Evolutionary conservation across 2,888 invertebrate genomes (phyloP).

Genomic region (Meiosimyza platycephala): DNA sequence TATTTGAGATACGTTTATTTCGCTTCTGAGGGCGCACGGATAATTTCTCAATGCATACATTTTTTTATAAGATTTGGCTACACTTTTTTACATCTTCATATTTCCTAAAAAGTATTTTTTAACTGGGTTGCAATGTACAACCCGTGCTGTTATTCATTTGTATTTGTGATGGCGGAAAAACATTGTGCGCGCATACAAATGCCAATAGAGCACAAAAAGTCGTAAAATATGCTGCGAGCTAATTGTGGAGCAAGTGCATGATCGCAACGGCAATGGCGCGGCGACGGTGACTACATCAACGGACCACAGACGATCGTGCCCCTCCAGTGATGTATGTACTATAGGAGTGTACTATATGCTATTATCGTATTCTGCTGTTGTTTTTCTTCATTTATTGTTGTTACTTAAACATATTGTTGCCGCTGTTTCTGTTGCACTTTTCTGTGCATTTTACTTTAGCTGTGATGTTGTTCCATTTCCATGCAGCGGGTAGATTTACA

Average conservation of each 20-base stretch:
- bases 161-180: slow-evolving; percentile 10
- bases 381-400: neutral
- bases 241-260: slow-evolving; percentile 37
- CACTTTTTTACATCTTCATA: too few species aligned
- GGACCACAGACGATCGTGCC: neutral
- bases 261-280: neutral
- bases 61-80: too few species aligned
- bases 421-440: slow-evolving; percentile 17
- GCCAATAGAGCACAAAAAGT: slow-evolving; percentile 24
- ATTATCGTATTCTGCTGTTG: neutral
- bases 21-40: too few species aligned
- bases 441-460: slow-evolving; percentile 23
- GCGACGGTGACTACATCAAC: too few species aligned
- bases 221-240: slow-evolving; percentile 33
- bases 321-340: neutral
- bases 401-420: neutral
- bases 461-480: slow-evolving; percentile 15
- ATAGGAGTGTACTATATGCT: slow-evolving; percentile 4
- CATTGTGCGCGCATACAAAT: slow-evolving; percentile 2
- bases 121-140: too few species aligned
- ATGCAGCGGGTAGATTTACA: neutral
- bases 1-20: too few species aligned
- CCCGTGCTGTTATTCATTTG: neutral
- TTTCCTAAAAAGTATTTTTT: too few species aligned
- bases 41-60: too few species aligned